A percentile compares a stretch with the other conserved stretches of the same genome.
Evolutionary conservation across 2,888 invertebrate genomes (phyloP).

Genomic region (Odontomyia ornata): DNA sequence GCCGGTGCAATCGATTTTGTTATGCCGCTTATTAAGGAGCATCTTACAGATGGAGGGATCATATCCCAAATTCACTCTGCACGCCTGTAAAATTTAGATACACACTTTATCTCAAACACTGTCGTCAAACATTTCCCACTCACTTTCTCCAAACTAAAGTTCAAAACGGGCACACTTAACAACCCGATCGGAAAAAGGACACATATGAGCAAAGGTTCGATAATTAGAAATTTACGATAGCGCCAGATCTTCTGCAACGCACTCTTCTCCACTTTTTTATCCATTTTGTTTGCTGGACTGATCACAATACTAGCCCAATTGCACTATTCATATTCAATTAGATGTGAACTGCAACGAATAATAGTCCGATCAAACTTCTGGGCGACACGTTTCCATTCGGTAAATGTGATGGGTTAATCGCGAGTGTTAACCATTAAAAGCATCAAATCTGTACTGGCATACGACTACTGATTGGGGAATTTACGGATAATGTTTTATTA

Average conservation of each 20-base stretch:
- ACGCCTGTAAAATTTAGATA: constrained; percentile 24
- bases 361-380: not conserved
- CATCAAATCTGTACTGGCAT: not conserved
- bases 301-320: too few relatives aligned
- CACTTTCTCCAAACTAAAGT: constrained; percentile 44
- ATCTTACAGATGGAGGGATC: constrained; percentile 9
- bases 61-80: constrained; percentile 38
- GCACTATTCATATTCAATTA: too few relatives aligned
- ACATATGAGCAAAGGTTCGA: constrained; percentile 39
- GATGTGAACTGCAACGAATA: not conserved
- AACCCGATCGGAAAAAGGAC: constrained; percentile 35
- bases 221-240: constrained; percentile 38
- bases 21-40: constrained; percentile 19
- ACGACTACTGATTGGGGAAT: not conserved
- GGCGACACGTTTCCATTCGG: not conserved
- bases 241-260: constrained; percentile 28
- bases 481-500: constrained; percentile 9
- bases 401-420: not conserved
- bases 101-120: not conserved
- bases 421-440: not conserved
- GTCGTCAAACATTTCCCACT: not conserved
- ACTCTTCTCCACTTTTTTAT: not conserved
- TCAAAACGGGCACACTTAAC: constrained; percentile 27
- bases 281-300: not conserved
- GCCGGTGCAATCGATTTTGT: constrained; percentile 25